Percentiles rank a stretch among this genome's conserved stretches.
phyloP scores from a whole-genome alignment of 2,888 invertebrate genomes.

The Adelphocoris suturalis region DNA sequence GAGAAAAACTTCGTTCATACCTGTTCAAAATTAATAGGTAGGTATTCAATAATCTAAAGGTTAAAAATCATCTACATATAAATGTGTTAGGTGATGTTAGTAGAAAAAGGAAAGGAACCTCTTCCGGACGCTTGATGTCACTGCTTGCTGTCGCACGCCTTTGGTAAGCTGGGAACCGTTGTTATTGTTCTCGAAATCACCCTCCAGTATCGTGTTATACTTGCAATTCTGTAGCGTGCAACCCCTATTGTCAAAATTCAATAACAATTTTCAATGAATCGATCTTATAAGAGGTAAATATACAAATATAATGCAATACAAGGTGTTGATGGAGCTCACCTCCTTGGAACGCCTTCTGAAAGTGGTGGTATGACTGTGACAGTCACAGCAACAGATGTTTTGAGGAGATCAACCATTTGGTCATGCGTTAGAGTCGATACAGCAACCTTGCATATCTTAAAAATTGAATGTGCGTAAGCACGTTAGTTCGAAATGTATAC shows the following conservation, averaged over 20 bases:
- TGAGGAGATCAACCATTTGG: slow-evolving; percentile 94
- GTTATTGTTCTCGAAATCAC: slow-evolving; percentile 86
- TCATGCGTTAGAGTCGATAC: slow-evolving; percentile 93
- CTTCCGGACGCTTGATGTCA: slow-evolving; percentile 83
- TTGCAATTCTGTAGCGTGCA: slow-evolving; percentile 84
- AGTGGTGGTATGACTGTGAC: slow-evolving; percentile 89
- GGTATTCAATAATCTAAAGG: slow-evolving; percentile 9
- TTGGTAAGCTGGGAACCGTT: slow-evolving; percentile 78
- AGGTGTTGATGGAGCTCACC: slow-evolving; percentile 77
- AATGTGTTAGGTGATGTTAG: slow-evolving; percentile 35
- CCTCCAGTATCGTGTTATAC: slow-evolving; percentile 83
- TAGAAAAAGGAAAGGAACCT: slow-evolving; percentile 77
- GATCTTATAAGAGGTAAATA: neutral
- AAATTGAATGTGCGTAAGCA: neutral
- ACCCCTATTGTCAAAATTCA: slow-evolving; percentile 79
- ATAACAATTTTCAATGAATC: slow-evolving; percentile 8
- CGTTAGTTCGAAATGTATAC: too few relatives aligned
- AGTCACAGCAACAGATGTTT: slow-evolving; percentile 92
- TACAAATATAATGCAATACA: neutral
- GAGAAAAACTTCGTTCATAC: slow-evolving; percentile 87
- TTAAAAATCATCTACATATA: neutral
- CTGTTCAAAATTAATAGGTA: slow-evolving; percentile 75
- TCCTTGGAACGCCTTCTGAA: slow-evolving; percentile 84
- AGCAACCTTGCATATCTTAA: slow-evolving; percentile 89
- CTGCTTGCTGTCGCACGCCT: slow-evolving; percentile 80